These are phyloP conservation scores for Notocelia uddmanniana DNA, from an alignment of 2,888 invertebrate species.

Conservation along the genomic window DNA sequence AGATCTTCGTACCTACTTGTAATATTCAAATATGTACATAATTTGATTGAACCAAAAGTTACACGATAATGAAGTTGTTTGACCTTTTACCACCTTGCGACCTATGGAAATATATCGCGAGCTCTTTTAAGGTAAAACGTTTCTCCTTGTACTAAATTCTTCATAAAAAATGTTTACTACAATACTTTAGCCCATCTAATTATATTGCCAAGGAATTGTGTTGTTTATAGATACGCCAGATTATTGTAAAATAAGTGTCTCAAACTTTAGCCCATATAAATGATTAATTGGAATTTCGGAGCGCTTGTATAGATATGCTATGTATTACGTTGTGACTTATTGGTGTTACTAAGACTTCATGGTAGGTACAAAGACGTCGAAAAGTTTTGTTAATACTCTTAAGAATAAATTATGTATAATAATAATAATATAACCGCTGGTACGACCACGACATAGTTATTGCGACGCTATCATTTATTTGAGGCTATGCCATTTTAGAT, in stretches of 20 bases:
- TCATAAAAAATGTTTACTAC: background rate
- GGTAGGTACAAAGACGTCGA: conserved; percentile 55
- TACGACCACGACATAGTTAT: background rate
- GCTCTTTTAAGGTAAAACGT: background rate
- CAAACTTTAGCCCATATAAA: no score
- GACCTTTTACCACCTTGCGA: background rate
- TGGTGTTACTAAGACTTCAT: conserved; percentile 17
- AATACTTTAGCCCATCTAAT: background rate
- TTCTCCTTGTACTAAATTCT: no score
- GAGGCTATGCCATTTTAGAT: background rate
- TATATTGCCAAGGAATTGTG: background rate
- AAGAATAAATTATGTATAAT: conserved; percentile 18
- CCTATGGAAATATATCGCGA: background rate
- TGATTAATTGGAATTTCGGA: no score
- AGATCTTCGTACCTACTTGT: conserved; percentile 61
- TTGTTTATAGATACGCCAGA: no score
- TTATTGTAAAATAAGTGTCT: no score
- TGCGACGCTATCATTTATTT: background rate
- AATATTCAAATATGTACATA: background rate
- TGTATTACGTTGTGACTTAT: no score
- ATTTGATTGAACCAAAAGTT: background rate
- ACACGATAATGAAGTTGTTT: background rate
- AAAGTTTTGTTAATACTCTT: conserved; percentile 43
- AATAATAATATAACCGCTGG: background rate
- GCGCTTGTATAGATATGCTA: no score